Base-by-base conservation (phyloP, 2,888 invertebrate species). In the Liopterus haemorrhoidalis region DNA sequence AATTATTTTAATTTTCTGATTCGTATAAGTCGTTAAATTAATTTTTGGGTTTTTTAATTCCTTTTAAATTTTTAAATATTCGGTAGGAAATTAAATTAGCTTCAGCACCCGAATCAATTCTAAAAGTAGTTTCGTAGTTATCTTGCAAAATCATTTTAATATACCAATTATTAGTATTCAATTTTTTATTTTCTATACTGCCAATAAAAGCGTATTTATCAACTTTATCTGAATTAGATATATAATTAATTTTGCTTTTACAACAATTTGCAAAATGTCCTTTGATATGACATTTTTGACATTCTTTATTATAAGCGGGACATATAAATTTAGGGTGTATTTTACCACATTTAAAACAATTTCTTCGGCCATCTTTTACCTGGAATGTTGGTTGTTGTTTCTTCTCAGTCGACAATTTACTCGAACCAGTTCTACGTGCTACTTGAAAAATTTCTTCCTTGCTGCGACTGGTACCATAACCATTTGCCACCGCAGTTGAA, bases 201-300 rank as follows among this genome's bases (percentile, higher is more conserved):
- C 37, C 19, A 32, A 21, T 37, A 20, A 16, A 8, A 6, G 12
- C n/a, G 21, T 11, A 3, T 43, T 25, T 31, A 6, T 31, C n/a
- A n/a, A n/a, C n/a, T n/a, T n/a, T n/a, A n/a, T n/a, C n/a, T n/a
- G n/a, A n/a, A n/a, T n/a, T n/a, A n/a, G n/a, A n/a, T n/a, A n/a
- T n/a, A n/a, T n/a, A n/a, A n/a, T n/a, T n/a, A n/a, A n/a, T 12
- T 42, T n/a, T 41, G 8, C 16, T 39, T 42, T 30, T 40, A 35
- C 31, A 51, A 31, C 41, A 40, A 8, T 36, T 14, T 38, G 45
- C 41, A 46, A 51, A 52, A 43, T 53, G 49, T 37, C 52, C 51
- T 11, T 19, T 24, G 14, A 22, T 18, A 14, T 39, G 27, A 42
- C 48, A 54, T 12, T 24, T 14, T 8, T 16, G 15, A 33, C 53